A percentile compares a stretch with the other conserved stretches of the same genome.
Evolutionary conservation across 2,797 vertebrate species (phyloP).

Genomic region (Eupleurogrammus muticus): DNA sequence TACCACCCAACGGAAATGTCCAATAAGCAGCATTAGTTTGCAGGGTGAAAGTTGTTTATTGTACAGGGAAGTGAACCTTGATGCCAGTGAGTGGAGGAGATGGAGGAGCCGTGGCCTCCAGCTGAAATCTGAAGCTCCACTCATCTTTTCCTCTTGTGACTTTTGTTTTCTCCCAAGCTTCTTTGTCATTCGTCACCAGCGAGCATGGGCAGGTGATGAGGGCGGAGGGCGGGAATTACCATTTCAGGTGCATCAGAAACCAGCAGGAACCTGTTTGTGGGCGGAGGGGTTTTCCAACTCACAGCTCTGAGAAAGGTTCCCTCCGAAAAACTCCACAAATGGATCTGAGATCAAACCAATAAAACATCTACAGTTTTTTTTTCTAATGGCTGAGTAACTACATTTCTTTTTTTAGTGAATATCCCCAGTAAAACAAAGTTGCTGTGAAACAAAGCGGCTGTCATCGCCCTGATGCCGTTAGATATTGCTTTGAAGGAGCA

Average conservation of each 20-base stretch:
- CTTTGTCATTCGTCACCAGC: conserved; percentile 22
- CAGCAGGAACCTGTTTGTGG: conserved; percentile 32
- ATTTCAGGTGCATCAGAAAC: conserved; percentile 33
- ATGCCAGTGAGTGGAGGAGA: neutral
- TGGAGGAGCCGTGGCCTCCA: conserved; percentile 21
- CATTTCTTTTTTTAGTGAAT: neutral
- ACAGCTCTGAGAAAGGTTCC: neutral
- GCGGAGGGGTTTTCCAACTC: conserved; percentile 20
- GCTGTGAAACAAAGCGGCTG: neutral
- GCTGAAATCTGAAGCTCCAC: conserved; percentile 47
- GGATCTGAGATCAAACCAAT: neutral
- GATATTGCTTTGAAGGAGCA: conserved; percentile 1
- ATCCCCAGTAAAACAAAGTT: neutral
- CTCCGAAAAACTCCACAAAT: neutral
- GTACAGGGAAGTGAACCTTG: neutral
- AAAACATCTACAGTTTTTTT: neutral
- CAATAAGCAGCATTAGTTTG: no score
- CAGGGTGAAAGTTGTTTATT: no score
- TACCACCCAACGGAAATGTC: neutral
- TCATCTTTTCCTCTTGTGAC: conserved; percentile 17
- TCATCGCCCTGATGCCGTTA: neutral
- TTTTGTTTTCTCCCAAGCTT: conserved; percentile 20
- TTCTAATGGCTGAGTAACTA: neutral
- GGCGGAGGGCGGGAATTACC: neutral
- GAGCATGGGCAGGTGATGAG: neutral